These are phyloP conservation scores for Empidonax alnorum DNA, from an alignment of 2,113 vertebrate genomes.

Conservation along the genomic window DNA sequence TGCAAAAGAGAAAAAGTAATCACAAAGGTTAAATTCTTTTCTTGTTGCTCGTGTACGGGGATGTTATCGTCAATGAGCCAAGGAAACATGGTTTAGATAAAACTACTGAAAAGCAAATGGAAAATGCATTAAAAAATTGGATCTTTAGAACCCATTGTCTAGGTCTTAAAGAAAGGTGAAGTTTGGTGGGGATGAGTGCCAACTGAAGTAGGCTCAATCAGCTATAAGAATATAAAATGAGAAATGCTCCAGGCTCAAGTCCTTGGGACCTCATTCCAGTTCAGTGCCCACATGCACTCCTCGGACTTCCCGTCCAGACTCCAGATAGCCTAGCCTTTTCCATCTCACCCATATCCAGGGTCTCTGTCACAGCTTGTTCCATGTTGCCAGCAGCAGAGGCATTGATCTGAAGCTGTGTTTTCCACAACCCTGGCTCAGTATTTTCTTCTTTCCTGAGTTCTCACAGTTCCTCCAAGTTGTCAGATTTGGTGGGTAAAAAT, in stretches of 20 bases:
- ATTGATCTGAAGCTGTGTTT: neutral
- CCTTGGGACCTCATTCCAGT: neutral
- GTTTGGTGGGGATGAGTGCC: neutral
- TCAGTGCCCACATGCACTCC: neutral
- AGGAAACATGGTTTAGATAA: conserved; percentile 6
- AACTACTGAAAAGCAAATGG: conserved; percentile 12
- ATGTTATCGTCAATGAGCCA: neutral
- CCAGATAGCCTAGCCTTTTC: neutral
- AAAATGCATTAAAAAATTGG: neutral
- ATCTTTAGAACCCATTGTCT: neutral
- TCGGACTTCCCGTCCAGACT: neutral
- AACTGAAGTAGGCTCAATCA: neutral
- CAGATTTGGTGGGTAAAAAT: neutral
- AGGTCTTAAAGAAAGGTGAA: neutral
- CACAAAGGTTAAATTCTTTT: neutral
- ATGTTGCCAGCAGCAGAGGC: neutral
- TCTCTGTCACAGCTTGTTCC: neutral
- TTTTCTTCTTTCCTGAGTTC: neutral
- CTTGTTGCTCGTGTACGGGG: neutral
- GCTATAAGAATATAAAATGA: neutral
- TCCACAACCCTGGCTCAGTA: neutral
- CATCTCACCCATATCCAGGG: neutral
- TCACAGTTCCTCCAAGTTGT: neutral
- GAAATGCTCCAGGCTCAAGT: neutral
- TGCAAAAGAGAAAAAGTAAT: neutral